Evolutionary conservation across 2,113 vertebrate species (phyloP), one percentile per base, ranked within the genome.

Genomic region (Oncorhynchus kisutch): DNA sequence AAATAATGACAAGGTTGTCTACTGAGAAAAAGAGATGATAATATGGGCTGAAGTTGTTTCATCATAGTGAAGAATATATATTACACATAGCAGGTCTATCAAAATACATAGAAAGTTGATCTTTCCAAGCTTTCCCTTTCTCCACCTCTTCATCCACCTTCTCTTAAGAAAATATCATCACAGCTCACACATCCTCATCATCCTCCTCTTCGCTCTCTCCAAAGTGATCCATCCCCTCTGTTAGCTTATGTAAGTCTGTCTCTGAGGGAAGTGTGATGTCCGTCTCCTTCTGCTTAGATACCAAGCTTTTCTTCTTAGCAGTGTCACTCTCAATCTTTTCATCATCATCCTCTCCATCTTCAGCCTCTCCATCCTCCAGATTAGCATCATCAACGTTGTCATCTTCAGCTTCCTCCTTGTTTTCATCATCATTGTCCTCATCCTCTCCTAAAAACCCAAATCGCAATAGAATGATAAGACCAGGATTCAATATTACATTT

Each of bases 111-210:
- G 95, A 94, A 78, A 96, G 92, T 74, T 96, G 95, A 86, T 93
- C 95, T 90, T 91, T 96, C 86, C 96, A 95, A 2, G 94, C 92
- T 87, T 87, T 92, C 64, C 96, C 95, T 84, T 95, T 96, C 54
- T 94, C 92, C 31, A 95, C 93, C 60, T 96, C 95, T 73, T 91
- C 93, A 8, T 87, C 72, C 18, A 92, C 91, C 81, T 78, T 88
- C 67, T 78, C 84, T 62, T 88, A 88, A 20, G 94, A 95, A 82
- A 95, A 95, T 0, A 92, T 94, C 91, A 91, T 88, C 75, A 95
- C 73, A 1, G 81, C 88, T 0, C 88, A 90, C 0, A 88, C 86
- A 0, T 90, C 89, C 2, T 25, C 66, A 0, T 78, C 84, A 1
- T 73, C 77, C 0, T 79, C 85, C 0, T 76, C 85, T 57, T 90